Evolutionary conservation across 2,797 vertebrate species (phyloP).

Genomic region (Anguilla marmorata): DNA sequence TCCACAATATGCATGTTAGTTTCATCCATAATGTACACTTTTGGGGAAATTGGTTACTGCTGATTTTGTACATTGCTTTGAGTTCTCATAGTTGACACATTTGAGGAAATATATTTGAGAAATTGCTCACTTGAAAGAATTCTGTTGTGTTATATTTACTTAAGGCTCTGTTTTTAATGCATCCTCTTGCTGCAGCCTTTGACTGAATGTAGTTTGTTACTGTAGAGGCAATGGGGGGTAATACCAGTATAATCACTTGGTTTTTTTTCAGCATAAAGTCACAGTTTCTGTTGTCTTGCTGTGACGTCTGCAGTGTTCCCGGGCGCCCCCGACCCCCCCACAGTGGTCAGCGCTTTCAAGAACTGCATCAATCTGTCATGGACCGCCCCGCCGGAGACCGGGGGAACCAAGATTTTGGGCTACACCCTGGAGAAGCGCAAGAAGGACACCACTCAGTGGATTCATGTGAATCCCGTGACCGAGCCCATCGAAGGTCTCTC

Average conservation of each 20-base stretch:
- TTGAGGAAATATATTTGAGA: too few relatives aligned
- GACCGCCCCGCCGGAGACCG: constrained; percentile 73
- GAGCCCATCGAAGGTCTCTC: constrained; percentile 70
- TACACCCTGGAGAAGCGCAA: constrained; percentile 87
- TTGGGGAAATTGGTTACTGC: too few relatives aligned
- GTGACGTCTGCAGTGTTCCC: constrained; percentile 71
- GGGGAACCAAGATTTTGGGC: constrained; percentile 77
- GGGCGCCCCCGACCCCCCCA: constrained; percentile 76
- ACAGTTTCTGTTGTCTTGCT: neutral
- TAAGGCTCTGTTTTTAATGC: too few relatives aligned
- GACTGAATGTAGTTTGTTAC: too few relatives aligned
- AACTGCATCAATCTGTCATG: constrained; percentile 78
- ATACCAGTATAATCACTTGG: neutral
- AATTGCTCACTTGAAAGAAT: too few relatives aligned
- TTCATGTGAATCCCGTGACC: constrained; percentile 64
- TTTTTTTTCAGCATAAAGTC: neutral
- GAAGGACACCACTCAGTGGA: constrained; percentile 83
- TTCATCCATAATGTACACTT: too few relatives aligned
- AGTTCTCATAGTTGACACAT: too few relatives aligned
- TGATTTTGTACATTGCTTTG: too few relatives aligned
- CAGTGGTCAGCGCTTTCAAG: constrained; percentile 75
- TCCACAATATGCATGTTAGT: too few relatives aligned
- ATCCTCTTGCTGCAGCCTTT: too few relatives aligned
- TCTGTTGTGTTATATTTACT: too few relatives aligned
- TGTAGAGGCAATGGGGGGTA: neutral